Percentiles rank a stretch among this genome's conserved stretches.
These are phyloP conservation scores for Euphydryas editha DNA, from an alignment of 2,888 invertebrate species.

Conservation along the genomic window DNA sequence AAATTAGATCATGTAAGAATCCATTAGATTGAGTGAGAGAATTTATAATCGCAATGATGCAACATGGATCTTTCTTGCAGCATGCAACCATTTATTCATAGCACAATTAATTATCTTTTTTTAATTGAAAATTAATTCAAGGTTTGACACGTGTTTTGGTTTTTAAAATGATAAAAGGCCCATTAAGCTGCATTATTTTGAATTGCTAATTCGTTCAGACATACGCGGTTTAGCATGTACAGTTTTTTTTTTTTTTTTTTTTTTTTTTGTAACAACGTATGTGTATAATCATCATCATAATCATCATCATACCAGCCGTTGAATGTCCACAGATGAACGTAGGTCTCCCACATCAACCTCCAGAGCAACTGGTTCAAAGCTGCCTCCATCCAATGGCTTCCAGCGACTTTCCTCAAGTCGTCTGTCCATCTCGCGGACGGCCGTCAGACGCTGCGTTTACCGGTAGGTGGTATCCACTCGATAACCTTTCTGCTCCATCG, in stretches of 20 bases:
- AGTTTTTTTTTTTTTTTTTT: not conserved
- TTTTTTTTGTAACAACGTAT: not conserved
- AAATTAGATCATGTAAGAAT: slow-evolving; percentile 47
- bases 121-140: slow-evolving; percentile 5
- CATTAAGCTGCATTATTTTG: not conserved
- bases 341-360: too few relatives aligned
- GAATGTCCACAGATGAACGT: too few relatives aligned
- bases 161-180: not conserved
- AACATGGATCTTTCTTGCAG: slow-evolving; percentile 34
- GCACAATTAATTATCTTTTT: not conserved
- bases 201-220: not conserved
- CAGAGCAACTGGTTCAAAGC: too few relatives aligned
- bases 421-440: too few relatives aligned
- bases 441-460: too few relatives aligned
- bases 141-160: not conserved
- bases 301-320: too few relatives aligned
- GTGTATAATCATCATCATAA: too few relatives aligned
- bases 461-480: too few relatives aligned
- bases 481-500: too few relatives aligned
- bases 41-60: slow-evolving; percentile 41
- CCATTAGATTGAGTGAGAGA: slow-evolving; percentile 53
- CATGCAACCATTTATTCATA: slow-evolving; percentile 24
- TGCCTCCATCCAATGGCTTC: too few relatives aligned
- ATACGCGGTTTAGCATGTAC: not conserved
- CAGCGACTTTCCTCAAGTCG: too few relatives aligned